phyloP scores from a whole-genome alignment of 1,140 invertebrate species.

The Plutomurus gul region DNA sequence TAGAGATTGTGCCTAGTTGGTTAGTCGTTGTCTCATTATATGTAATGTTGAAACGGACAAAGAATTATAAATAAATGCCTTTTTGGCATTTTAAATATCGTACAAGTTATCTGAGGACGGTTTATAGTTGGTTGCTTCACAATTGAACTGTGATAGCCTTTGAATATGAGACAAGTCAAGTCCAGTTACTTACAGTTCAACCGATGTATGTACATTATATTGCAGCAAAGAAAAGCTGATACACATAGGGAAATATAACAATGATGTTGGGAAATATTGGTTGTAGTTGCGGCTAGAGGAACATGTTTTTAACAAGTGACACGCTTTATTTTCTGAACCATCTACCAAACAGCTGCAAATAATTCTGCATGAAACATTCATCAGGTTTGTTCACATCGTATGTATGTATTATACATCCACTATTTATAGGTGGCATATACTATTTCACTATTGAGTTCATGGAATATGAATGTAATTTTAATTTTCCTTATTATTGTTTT shows the following conservation, averaged over 20 bases:
- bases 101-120: neutral
- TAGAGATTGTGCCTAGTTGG: neutral
- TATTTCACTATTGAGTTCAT: no score
- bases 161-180: neutral
- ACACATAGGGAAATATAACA: neutral
- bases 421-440: no score
- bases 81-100: conserved; percentile 32
- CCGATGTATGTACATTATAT: neutral
- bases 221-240: neutral
- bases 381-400: no score
- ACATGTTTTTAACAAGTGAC: no score
- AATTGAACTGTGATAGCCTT: conserved; percentile 17
- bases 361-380: no score
- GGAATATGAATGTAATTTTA: no score
- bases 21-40: neutral
- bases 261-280: conserved; percentile 8
- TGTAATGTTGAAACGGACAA: neutral
- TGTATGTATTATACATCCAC: no score
- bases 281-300: neutral
- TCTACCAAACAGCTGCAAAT: no score
- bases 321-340: no score
- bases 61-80: conserved; percentile 18
- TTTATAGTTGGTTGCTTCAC: neutral
- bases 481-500: no score
- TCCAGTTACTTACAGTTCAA: neutral